phyloP scores from a whole-genome alignment of 2,797 vertebrate species.

The Coranthus polyacanthus region DNA sequence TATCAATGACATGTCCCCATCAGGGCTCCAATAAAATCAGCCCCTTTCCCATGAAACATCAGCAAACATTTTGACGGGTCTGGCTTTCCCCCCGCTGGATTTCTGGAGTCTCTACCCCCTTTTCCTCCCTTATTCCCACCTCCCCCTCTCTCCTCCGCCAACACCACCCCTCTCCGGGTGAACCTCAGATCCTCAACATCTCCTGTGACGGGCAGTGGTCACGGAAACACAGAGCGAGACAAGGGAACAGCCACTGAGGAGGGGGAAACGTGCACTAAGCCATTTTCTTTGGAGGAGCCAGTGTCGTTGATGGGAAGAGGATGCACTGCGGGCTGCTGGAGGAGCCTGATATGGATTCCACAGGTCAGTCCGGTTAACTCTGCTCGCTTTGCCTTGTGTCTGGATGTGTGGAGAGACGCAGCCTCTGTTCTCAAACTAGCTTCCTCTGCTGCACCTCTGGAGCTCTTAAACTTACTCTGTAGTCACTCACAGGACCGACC shows the following conservation, averaged over 20 bases:
- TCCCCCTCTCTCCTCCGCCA: constrained; percentile 65
- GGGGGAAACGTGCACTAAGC: constrained; percentile 80
- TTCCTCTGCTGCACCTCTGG: constrained; percentile 42
- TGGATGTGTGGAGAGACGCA: constrained; percentile 53
- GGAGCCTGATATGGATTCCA: constrained; percentile 99
- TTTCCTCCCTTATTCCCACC: constrained; percentile 68
- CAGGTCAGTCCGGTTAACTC: constrained; percentile 91
- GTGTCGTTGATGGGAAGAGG: constrained; percentile 97
- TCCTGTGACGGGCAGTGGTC: constrained; percentile 84
- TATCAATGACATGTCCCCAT: constrained; percentile 99
- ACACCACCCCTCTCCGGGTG: constrained; percentile 75
- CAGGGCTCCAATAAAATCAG: constrained; percentile 99
- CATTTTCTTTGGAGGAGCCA: constrained; percentile 87
- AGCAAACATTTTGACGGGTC: constrained; percentile 99
- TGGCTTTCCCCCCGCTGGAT: constrained; percentile 93
- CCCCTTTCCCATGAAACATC: constrained; percentile 99
- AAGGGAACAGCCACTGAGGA: constrained; percentile 74
- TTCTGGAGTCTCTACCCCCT: constrained; percentile 89
- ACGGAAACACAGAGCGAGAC: constrained; percentile 78
- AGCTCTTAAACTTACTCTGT: constrained; percentile 55
- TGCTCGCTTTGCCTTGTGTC: constrained; percentile 37
- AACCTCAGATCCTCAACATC: constrained; percentile 86
- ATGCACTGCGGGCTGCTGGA: constrained; percentile 99
- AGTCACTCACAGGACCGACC: constrained; percentile 21
- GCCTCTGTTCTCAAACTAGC: constrained; percentile 34